Percentiles rank a stretch among this genome's conserved stretches.
These are phyloP conservation scores for Grus americana DNA, from an alignment of 2,113 vertebrate genomes.

Conservation along the genomic window DNA sequence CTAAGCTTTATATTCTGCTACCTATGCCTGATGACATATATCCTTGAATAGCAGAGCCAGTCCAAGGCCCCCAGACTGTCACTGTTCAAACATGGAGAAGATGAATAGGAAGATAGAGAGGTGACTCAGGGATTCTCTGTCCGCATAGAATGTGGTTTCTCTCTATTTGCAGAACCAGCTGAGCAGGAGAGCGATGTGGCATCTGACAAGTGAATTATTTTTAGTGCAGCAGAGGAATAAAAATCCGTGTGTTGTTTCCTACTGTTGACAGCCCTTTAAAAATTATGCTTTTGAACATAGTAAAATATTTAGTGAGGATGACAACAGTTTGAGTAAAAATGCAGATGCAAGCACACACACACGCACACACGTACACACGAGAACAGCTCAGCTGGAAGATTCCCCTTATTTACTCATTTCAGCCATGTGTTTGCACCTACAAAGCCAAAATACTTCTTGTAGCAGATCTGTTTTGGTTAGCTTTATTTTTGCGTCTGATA, in stretches of 20 bases:
- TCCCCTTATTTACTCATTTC: background rate
- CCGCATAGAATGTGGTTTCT: background rate
- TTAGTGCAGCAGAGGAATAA: background rate
- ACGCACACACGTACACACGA: background rate
- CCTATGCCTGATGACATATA: background rate
- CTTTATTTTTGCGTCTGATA: background rate
- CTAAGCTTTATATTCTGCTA: background rate
- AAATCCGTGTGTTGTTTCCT: background rate
- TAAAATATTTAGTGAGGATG: constrained; percentile 16
- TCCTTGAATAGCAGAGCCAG: background rate
- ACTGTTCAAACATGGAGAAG: background rate
- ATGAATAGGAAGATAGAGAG: background rate
- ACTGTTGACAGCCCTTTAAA: constrained; percentile 6
- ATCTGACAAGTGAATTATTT: constrained; percentile 12
- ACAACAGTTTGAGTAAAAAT: background rate
- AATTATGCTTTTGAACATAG: background rate
- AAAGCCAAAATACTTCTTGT: background rate
- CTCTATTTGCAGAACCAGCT: constrained; percentile 14
- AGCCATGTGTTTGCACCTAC: background rate
- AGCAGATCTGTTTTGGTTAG: background rate
- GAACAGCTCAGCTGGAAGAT: background rate
- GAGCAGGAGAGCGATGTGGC: background rate
- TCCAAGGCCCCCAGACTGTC: background rate
- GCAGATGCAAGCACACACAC: background rate
- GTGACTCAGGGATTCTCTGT: constrained; percentile 50